Conservation (phyloP, 2,888 invertebrate genomes). For the Nemapogon koenigi region DNA sequence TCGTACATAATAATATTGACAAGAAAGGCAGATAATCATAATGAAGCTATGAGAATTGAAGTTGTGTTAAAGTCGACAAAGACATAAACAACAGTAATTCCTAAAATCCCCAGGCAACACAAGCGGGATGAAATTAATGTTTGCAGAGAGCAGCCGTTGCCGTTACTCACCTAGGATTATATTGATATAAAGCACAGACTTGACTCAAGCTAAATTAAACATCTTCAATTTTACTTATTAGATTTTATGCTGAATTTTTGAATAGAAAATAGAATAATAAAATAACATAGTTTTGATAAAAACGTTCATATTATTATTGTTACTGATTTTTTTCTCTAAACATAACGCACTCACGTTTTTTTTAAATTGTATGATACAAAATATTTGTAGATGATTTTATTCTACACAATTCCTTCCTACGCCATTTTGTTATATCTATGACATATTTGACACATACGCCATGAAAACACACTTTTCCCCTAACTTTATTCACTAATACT, state of each 20-base stretch:
- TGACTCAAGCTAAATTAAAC: neutral
- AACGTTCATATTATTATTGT: slow-evolving; percentile 8
- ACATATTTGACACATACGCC: too few relatives aligned
- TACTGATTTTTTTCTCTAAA: slow-evolving; percentile 8
- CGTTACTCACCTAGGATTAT: slow-evolving; percentile 11
- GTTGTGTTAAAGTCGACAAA: slow-evolving; percentile 33
- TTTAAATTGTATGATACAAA: too few relatives aligned
- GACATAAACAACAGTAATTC: slow-evolving; percentile 48
- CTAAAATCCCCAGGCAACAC: slow-evolving; percentile 37
- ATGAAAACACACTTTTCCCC: too few relatives aligned
- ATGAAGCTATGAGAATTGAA: too few relatives aligned
- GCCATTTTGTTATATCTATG: too few relatives aligned
- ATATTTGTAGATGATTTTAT: too few relatives aligned
- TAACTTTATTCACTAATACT: too few relatives aligned
- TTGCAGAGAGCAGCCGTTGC: slow-evolving; percentile 2
- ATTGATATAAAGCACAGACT: slow-evolving; percentile 8
- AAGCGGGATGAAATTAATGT: slow-evolving; percentile 40
- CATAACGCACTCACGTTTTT: too few relatives aligned
- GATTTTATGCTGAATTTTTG: too few relatives aligned
- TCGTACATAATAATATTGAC: too few relatives aligned
- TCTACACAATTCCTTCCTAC: too few relatives aligned
- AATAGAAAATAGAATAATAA: neutral
- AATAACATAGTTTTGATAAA: neutral
- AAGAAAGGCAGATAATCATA: too few relatives aligned
- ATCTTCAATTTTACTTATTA: neutral